Percentiles rank a stretch among this genome's conserved stretches.
Evolutionary conservation across 1,140 invertebrate species (phyloP).

Genomic region (Hypsibius dujardini): DNA sequence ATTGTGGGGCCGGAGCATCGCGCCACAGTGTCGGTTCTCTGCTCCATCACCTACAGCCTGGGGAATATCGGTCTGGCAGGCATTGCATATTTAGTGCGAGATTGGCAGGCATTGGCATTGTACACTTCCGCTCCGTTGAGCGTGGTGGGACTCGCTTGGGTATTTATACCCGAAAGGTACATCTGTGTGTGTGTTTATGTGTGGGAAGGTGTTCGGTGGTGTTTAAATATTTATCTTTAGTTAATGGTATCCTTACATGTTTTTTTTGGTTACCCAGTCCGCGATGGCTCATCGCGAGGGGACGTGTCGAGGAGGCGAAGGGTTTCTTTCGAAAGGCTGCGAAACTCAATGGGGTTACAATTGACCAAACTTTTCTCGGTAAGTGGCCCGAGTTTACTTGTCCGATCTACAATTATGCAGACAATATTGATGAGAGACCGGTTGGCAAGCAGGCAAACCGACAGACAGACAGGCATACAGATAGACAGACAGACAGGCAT

Average conservation of each 20-base stretch:
- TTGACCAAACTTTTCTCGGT: neutral
- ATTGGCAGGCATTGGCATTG: constrained; percentile 57
- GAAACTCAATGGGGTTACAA: neutral
- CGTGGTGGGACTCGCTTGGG: constrained; percentile 17
- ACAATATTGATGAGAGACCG: no score
- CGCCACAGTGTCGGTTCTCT: constrained; percentile 41
- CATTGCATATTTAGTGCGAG: constrained; percentile 54
- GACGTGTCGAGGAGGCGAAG: neutral
- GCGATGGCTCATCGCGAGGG: neutral
- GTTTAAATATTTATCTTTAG: no score
- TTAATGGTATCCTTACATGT: no score
- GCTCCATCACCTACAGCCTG: constrained; percentile 57
- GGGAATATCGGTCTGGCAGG: constrained; percentile 50
- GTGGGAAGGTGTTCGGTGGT: no score
- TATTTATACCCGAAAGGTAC: neutral
- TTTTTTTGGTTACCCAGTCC: neutral
- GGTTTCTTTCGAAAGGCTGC: neutral
- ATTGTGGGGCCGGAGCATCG: constrained; percentile 22
- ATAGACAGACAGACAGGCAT: no score
- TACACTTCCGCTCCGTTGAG: constrained; percentile 65
- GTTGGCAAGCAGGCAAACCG: no score
- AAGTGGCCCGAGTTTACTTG: neutral
- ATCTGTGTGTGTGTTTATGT: no score
- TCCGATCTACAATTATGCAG: no score
- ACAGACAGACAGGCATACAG: no score